Evolutionary conservation across 2,113 vertebrate genomes (phyloP).

Genomic region (Balaeniceps rex): DNA sequence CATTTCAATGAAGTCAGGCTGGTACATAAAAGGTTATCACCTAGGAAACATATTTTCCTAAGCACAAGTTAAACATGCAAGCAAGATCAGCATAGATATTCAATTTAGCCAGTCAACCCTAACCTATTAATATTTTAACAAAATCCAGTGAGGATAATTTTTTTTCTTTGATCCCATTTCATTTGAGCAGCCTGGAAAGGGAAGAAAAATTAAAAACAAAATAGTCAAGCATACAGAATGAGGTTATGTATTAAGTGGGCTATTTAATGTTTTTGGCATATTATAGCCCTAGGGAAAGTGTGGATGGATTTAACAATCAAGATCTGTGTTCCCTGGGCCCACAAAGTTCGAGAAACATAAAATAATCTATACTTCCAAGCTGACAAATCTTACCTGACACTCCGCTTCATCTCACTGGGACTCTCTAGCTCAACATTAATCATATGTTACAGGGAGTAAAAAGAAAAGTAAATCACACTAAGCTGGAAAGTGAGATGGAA

Average conservation of each 20-base stretch:
- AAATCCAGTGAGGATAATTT: slow-evolving; percentile 95
- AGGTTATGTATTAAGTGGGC: slow-evolving; percentile 95
- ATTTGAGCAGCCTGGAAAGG: slow-evolving; percentile 90
- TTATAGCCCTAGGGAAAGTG: slow-evolving; percentile 81
- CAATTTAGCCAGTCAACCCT: slow-evolving; percentile 99
- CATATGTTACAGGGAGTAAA: slow-evolving; percentile 82
- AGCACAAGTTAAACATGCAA: slow-evolving; percentile 99
- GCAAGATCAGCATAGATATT: slow-evolving; percentile 99
- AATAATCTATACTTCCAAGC: slow-evolving; percentile 93
- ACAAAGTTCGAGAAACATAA: slow-evolving; percentile 89
- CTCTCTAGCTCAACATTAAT: slow-evolving; percentile 89
- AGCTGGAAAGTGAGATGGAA: slow-evolving; percentile 85
- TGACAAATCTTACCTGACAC: slow-evolving; percentile 92
- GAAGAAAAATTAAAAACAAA: slow-evolving; percentile 86
- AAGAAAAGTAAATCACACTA: slow-evolving; percentile 83
- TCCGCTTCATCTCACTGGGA: slow-evolving; percentile 79
- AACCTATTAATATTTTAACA: slow-evolving; percentile 99
- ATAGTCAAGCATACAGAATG: slow-evolving; percentile 91
- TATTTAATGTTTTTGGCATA: slow-evolving; percentile 95
- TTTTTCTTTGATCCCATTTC: slow-evolving; percentile 98
- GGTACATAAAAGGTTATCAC: slow-evolving; percentile 99
- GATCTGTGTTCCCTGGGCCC: slow-evolving; percentile 82
- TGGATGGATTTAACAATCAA: slow-evolving; percentile 89
- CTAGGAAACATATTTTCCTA: slow-evolving; percentile 99
- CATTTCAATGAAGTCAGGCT: slow-evolving; percentile 99